Base-by-base conservation (phyloP, 2,888 invertebrate genomes). In the Hanleya hanleyi region DNA sequence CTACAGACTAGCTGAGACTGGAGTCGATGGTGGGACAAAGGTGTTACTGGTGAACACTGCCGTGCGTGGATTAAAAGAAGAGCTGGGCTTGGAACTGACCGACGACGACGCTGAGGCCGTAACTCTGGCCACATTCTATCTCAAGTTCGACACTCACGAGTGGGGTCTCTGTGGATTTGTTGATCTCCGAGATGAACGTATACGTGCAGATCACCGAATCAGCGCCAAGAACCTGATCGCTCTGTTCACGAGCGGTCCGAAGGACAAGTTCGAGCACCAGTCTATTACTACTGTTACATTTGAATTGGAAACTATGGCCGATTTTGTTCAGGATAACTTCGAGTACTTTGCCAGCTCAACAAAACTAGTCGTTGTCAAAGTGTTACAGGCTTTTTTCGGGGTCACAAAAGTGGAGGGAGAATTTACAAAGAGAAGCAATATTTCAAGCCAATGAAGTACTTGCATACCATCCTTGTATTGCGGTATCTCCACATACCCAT, bases 281-380 rank as follows among this genome's bases (percentile, higher is more conserved):
- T 35, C 65, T 9, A 65, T 64, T n/a, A 29, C 32, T 1, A n/a
- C 26, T 26, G 64, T 76, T 4, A 68, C 69, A 9, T 78, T 78
- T 50, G 49, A 73, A 35, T 37, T 78, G 37, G 75, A 75, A 38
- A 49, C 69, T 0, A 78, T 78, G 76, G 76, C 73, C 0, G 70
- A 76, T 18, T 78, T 78, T 50, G 76, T 78, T 3, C 75, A 68
- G 15, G 64, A 78, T 37, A 75, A 78, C 41, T 71, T 75, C 50
- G 71, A 75, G 29, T 66, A 74, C 35, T 78, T 78, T 70, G 78
- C 76, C 18, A 78, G 78, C 61, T 78, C 78, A 1, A 73, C 76
- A n/a, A 78, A 76, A 62, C 76, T 78, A 0, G 78, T 78, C 9
- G 78, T 78, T 62, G 78, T 78, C n/a, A 78, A 78, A 67, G 78